Evolutionary conservation across 2,888 invertebrate species (phyloP).

Genomic region (Endomychus coccineus): DNA sequence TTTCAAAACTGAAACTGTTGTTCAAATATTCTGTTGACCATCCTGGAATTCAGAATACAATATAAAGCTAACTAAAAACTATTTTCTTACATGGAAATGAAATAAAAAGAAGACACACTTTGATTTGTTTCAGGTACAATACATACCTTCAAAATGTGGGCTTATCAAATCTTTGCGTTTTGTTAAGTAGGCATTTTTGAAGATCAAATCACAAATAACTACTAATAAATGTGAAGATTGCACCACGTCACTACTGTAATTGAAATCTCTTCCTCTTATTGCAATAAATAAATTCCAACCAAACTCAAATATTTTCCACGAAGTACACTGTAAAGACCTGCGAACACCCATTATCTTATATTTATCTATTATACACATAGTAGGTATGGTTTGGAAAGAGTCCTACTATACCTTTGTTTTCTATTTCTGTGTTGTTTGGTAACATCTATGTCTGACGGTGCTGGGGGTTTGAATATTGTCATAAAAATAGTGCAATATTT

Average conservation of each 20-base stretch:
- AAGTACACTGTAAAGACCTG: slow-evolving; percentile 70
- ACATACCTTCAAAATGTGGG: slow-evolving; percentile 35
- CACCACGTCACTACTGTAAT: slow-evolving; percentile 85
- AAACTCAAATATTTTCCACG: slow-evolving; percentile 81
- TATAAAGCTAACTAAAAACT: background rate
- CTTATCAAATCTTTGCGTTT: slow-evolving; percentile 82
- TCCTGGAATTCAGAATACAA: slow-evolving; percentile 44
- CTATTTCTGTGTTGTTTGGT: slow-evolving; percentile 51
- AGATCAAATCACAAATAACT: slow-evolving; percentile 86
- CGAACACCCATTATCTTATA: slow-evolving; percentile 18
- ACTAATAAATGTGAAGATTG: slow-evolving; percentile 88
- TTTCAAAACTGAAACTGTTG: slow-evolving; percentile 48
- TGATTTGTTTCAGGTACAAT: background rate
- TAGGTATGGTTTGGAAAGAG: slow-evolving; percentile 8
- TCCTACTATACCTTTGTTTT: slow-evolving; percentile 56
- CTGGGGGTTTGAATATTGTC: slow-evolving; percentile 72
- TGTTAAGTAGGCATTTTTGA: slow-evolving; percentile 74
- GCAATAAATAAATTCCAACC: slow-evolving; percentile 91
- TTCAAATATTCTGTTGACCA: slow-evolving; percentile 63
- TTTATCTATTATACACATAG: no score
- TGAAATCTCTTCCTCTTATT: slow-evolving; percentile 78
- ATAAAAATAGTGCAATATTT: slow-evolving; percentile 84
- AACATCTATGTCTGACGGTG: slow-evolving; percentile 44
- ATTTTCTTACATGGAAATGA: background rate
- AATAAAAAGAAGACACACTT: background rate